Evolutionary conservation across 2,888 invertebrate genomes (phyloP).

Genomic region (Syrphus vitripennis): DNA sequence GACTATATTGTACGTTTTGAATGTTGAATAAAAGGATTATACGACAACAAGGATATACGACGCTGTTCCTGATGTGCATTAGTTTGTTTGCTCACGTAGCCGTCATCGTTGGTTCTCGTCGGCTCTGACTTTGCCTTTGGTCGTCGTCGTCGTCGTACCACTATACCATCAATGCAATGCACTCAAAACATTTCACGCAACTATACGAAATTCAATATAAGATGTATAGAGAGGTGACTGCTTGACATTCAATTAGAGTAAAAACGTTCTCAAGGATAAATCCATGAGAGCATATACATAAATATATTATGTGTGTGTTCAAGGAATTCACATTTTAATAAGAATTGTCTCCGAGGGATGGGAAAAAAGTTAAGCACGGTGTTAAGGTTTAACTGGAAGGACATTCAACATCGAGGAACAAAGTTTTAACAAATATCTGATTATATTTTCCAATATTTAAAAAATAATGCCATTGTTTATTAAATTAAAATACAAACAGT

Average conservation of each 20-base stretch:
- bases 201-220: neutral
- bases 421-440: neutral
- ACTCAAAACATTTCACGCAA: conserved; percentile 1
- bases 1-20: neutral
- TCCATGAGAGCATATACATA: neutral
- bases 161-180: neutral
- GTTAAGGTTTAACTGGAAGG: neutral
- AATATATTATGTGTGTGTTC: neutral
- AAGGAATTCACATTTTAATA: neutral
- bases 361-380: neutral
- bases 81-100: neutral
- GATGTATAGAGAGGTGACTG: conserved; percentile 10
- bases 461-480: too few relatives aligned
- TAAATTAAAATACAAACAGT: too few relatives aligned
- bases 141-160: neutral
- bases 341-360: neutral
- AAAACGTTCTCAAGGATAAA: conserved; percentile 30
- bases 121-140: too few relatives aligned
- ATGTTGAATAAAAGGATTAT: neutral
- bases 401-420: neutral
- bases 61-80: neutral
- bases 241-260: conserved; percentile 28
- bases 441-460: too few relatives aligned
- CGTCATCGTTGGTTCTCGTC: neutral
- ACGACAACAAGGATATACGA: neutral